Conservation (phyloP, 2,797 vertebrate genomes). For the Natrix natrix region DNA sequence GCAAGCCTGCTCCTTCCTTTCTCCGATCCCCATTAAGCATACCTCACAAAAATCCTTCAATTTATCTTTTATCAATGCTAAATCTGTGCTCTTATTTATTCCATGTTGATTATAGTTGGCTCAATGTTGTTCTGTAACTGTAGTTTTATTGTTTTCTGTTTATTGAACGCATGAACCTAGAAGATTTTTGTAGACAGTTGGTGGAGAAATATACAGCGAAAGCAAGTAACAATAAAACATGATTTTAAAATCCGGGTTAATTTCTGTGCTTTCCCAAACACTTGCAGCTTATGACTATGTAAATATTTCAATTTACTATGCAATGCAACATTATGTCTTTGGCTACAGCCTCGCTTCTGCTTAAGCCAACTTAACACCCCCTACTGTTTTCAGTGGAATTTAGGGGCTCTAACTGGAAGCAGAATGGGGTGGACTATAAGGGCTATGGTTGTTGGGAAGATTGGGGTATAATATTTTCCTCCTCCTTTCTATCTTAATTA, state of each 20-base stretch:
- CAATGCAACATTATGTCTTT: not conserved
- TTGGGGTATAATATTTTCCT: conserved; percentile 12
- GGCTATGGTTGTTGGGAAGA: not conserved
- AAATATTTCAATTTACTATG: not conserved
- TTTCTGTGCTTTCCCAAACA: not conserved
- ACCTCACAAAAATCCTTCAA: not conserved
- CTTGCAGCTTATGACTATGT: not conserved
- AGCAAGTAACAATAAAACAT: not conserved
- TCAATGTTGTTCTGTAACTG: not conserved
- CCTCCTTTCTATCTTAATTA: conserved; percentile 6
- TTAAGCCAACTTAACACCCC: not conserved
- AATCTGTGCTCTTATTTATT: not conserved
- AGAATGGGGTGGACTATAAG: not conserved
- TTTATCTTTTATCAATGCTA: not conserved
- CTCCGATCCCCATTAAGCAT: not conserved
- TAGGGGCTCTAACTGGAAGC: not conserved
- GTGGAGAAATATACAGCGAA: not conserved
- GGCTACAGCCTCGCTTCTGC: not conserved
- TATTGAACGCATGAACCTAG: not conserved
- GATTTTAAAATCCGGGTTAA: not conserved
- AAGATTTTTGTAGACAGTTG: not conserved
- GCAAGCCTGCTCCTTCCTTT: not conserved
- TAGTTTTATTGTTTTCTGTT: not conserved
- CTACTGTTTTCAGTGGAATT: conserved; percentile 4
- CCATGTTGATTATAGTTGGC: not conserved